Evolutionary conservation across 2,113 vertebrate species (phyloP), one percentile per base, ranked within the genome.

Genomic region (Forbesichthys agassizii): DNA sequence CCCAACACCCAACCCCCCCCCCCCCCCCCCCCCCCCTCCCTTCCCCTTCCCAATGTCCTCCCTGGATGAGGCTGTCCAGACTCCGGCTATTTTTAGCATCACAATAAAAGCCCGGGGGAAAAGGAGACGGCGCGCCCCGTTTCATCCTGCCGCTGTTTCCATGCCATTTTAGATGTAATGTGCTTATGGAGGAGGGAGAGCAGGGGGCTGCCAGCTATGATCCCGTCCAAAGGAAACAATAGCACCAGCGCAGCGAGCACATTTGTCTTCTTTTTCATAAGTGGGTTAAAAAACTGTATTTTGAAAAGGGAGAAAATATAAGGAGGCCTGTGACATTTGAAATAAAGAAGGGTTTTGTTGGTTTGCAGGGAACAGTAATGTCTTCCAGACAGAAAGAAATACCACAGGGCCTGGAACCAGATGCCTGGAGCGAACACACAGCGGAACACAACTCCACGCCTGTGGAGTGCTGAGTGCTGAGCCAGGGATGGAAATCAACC

Each of bases 181-280:
- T 72, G 78, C 78, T 88, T 86, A 85, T 76, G 66, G 86, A 85
- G 65, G 71, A 72, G 57, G 48, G 46, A 16, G n/a, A 9, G 56
- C 18, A 12, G 20, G 16, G 46, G 59, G 13, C 12, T 9, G 33
- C 12, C 33, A 46, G 36, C 2, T 68, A 47, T 73, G 74, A 90
- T 73, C 63, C 48, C 48, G 71, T 90, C 92, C 91, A 91, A 87
- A 36, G 79, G 84, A 91, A 92, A 91, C 90, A 91, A 88, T 89
- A 86, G 84, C 61, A 86, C 67, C 77, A 86, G 86, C 77, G 80
- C 66, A 68, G 13, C 12, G 49, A 58, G 56, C 9, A 3, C 36
- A n/a, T 27, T 70, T 79, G 61, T 70, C 18, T 55, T 75, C 3
- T 27, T 48, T 55, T 66, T 53, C 59, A 46, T 66, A 60, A 54